A percentile compares a stretch with the other conserved stretches of the same genome.
Evolutionary conservation across 1,140 invertebrate species (phyloP).

Genomic region (Aporrectodea caliginosa): DNA sequence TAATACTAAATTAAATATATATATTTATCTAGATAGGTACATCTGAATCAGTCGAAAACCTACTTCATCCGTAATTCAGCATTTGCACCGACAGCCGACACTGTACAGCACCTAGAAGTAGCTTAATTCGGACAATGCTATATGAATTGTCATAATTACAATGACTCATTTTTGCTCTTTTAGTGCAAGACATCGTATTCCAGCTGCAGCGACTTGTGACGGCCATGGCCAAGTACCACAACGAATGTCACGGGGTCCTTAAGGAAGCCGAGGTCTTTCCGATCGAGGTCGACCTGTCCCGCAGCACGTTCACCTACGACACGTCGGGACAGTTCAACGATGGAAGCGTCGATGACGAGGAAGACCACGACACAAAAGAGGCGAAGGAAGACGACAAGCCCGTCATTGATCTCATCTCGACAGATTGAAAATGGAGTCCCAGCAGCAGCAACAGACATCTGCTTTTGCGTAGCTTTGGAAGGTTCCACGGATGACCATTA

Average conservation of each 20-base stretch:
- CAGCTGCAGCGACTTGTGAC: constrained; percentile 76
- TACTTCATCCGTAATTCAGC: too few relatives aligned
- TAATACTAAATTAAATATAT: too few relatives aligned
- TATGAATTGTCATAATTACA: too few relatives aligned
- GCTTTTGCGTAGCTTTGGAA: too few relatives aligned
- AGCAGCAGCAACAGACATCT: too few relatives aligned
- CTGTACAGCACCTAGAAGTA: too few relatives aligned
- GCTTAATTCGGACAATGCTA: too few relatives aligned
- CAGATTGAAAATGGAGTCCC: too few relatives aligned
- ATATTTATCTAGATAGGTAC: too few relatives aligned
- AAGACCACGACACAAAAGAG: constrained; percentile 37
- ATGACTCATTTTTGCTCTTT: constrained; percentile 41
- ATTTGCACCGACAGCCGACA: too few relatives aligned
- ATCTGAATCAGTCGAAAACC: too few relatives aligned
- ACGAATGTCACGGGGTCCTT: constrained; percentile 62
- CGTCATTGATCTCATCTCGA: constrained; percentile 43
- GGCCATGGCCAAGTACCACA: constrained; percentile 73
- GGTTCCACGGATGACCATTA: too few relatives aligned
- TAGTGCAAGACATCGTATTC: constrained; percentile 82
- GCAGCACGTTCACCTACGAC: constrained; percentile 72
- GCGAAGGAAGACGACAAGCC: constrained; percentile 4
- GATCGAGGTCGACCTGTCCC: constrained; percentile 90
- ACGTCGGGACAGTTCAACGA: constrained; percentile 50
- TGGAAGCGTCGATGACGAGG: constrained; percentile 50
- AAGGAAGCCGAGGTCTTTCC: constrained; percentile 80